Conservation (phyloP, 2,888 invertebrate species). For the Rhimphoctona megacephalus region DNA sequence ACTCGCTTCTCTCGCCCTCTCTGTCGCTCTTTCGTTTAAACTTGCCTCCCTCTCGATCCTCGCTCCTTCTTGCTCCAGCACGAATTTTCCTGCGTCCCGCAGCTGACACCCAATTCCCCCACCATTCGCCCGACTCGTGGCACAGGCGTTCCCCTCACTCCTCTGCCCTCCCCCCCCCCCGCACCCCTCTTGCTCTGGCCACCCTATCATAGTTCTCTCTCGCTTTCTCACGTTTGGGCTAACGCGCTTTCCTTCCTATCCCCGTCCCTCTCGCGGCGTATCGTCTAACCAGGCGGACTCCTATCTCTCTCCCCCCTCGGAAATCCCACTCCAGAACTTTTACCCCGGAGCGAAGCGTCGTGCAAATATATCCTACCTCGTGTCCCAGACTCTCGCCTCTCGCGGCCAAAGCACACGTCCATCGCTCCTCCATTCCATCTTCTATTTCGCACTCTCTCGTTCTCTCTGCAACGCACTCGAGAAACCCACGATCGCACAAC, state of each 20-base stretch:
- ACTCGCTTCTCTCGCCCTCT: slow-evolving; percentile 67
- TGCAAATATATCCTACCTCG: slow-evolving; percentile 78
- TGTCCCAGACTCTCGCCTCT: slow-evolving; percentile 74
- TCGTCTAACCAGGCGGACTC: slow-evolving; percentile 63
- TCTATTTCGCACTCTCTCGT: slow-evolving; percentile 21
- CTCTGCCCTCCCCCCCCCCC: slow-evolving; percentile 61
- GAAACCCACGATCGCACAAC: not conserved
- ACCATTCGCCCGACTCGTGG: slow-evolving; percentile 72
- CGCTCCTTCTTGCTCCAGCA: slow-evolving; percentile 55
- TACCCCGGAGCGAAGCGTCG: slow-evolving; percentile 54
- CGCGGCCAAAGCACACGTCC: slow-evolving; percentile 45
- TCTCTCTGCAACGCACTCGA: slow-evolving; percentile 18
- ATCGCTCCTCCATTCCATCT: slow-evolving; percentile 8
- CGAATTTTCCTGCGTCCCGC: slow-evolving; percentile 76
- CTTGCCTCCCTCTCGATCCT: slow-evolving; percentile 61
- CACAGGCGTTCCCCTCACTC: slow-evolving; percentile 69
- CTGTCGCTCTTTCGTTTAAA: slow-evolving; percentile 57
- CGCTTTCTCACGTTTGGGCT: slow-evolving; percentile 7
- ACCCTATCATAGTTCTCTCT: slow-evolving; percentile 59
- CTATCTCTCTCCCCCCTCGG: slow-evolving; percentile 15
- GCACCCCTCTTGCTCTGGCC: slow-evolving; percentile 65
- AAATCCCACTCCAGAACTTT: slow-evolving; percentile 7
- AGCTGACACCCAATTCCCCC: slow-evolving; percentile 81
- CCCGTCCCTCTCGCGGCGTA: slow-evolving; percentile 51
- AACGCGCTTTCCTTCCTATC: slow-evolving; percentile 30